phyloP scores from a whole-genome alignment of 2,797 vertebrate genomes.

The Xiphorhynchus erythropygius region DNA sequence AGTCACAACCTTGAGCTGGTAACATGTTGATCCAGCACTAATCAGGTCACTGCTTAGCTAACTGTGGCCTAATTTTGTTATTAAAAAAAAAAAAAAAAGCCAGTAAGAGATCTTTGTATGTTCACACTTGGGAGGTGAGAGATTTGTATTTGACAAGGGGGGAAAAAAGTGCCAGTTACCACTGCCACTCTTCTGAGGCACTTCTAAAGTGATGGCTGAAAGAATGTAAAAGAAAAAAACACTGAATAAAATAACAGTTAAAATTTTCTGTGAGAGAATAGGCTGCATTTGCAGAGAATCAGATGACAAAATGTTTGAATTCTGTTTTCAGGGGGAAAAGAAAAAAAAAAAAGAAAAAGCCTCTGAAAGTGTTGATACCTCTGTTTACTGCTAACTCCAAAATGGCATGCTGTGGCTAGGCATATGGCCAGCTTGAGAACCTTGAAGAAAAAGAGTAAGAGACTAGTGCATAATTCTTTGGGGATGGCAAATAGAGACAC shows the following conservation, averaged over 20 bases:
- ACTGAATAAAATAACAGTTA: neutral
- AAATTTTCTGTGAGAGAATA: neutral
- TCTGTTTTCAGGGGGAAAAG: neutral
- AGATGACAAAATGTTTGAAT: neutral
- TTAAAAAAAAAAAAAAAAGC: neutral
- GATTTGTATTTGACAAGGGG: conserved; percentile 43
- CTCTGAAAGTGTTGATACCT: neutral
- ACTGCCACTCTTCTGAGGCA: neutral
- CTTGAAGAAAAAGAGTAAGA: neutral
- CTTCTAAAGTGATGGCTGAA: conserved; percentile 6
- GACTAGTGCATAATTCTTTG: neutral
- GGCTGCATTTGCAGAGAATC: neutral
- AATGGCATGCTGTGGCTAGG: neutral
- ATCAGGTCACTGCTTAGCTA: conserved; percentile 65
- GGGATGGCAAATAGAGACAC: neutral
- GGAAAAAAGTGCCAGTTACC: neutral
- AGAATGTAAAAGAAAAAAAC: neutral
- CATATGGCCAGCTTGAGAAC: neutral
- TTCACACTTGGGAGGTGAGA: conserved; percentile 27
- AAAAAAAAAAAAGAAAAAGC: neutral
- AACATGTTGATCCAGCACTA: conserved; percentile 67
- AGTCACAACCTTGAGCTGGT: conserved; percentile 65
- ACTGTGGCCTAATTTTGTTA: conserved; percentile 49
- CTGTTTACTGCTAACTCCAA: neutral
- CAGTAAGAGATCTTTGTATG: neutral